phyloP scores from a whole-genome alignment of 2,888 invertebrate genomes.

The Tipula confusa region DNA sequence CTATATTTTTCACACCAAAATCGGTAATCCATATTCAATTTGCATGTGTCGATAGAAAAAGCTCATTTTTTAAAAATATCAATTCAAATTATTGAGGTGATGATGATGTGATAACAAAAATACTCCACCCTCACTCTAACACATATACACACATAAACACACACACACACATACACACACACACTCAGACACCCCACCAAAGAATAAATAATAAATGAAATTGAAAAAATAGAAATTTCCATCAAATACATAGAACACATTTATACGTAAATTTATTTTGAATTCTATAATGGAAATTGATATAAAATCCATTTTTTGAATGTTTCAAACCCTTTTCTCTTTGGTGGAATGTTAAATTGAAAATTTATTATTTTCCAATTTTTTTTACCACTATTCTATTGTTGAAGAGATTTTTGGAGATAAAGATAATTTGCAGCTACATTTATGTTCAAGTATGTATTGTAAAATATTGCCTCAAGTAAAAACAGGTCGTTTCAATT shows the following conservation, averaged over 20 bases:
- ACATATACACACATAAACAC: too few species aligned
- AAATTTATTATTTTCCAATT: neutral
- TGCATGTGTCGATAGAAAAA: neutral
- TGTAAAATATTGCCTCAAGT: neutral
- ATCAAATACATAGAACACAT: neutral
- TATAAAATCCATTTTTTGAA: constrained; percentile 9
- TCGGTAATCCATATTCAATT: constrained; percentile 1
- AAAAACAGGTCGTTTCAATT: neutral
- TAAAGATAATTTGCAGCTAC: neutral
- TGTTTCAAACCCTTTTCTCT: neutral
- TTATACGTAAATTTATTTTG: neutral
- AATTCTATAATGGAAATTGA: constrained; percentile 20
- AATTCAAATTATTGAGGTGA: neutral
- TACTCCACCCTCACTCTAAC: too few species aligned
- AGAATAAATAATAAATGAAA: constrained; percentile 4
- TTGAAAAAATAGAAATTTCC: neutral
- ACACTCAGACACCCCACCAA: too few species aligned
- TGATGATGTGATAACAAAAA: neutral
- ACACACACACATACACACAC: neutral
- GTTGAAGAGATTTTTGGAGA: neutral
- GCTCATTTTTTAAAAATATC: neutral
- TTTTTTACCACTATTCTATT: neutral
- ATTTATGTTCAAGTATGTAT: too few species aligned
- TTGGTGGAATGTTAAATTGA: neutral
- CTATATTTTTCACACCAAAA: neutral